phyloP scores from a whole-genome alignment of 2,888 invertebrate genomes.

The Drosophila demipolita region DNA sequence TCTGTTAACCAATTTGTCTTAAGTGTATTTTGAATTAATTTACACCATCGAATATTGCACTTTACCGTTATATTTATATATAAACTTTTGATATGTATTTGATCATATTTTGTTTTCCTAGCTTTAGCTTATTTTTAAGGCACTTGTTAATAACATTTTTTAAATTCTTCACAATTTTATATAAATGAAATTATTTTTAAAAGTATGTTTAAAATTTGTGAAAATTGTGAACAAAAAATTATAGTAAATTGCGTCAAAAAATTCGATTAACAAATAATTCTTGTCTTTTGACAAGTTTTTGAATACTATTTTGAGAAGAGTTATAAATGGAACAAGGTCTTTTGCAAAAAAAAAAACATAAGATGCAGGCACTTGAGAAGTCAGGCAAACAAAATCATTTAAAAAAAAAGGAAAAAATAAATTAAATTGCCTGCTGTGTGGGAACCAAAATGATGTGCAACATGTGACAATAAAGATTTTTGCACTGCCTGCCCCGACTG shows the following conservation, averaged over 20 bases:
- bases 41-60: neutral
- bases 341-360: conserved; percentile 3
- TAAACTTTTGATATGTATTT: neutral
- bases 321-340: conserved; percentile 26
- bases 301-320: conserved; percentile 17
- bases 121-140: too few relatives aligned
- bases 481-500: conserved; percentile 56
- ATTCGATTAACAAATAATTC: neutral
- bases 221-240: too few relatives aligned
- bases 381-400: conserved; percentile 29
- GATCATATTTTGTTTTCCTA: too few relatives aligned
- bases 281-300: conserved; percentile 1
- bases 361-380: conserved; percentile 64
- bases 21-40: neutral
- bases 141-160: too few relatives aligned
- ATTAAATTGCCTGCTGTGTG: conserved; percentile 75
- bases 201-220: too few relatives aligned
- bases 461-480: conserved; percentile 75
- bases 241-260: too few relatives aligned
- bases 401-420: conserved; percentile 30
- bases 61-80: neutral
- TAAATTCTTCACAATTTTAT: too few relatives aligned
- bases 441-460: conserved; percentile 74
- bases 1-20: neutral
- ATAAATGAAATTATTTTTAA: too few relatives aligned